Evolutionary conservation across 2,888 invertebrate species (phyloP).

Genomic region (Colletes collaris): DNA sequence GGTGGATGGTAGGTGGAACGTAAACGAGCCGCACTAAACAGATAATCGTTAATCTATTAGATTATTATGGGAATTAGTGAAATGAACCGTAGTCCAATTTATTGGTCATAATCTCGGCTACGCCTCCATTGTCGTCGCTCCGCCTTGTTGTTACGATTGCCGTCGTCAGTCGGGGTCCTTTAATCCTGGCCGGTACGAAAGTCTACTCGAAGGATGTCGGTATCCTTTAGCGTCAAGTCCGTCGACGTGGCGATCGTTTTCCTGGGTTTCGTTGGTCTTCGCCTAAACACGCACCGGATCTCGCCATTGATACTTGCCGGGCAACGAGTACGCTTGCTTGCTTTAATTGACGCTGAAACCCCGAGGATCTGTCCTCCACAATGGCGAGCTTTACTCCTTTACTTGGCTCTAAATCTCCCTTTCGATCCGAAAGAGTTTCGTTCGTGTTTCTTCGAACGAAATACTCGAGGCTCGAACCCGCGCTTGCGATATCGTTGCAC

Average conservation of each 20-base stretch:
- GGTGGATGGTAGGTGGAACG: conserved; percentile 50
- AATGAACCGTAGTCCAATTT: conserved; percentile 82
- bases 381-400: conserved; percentile 66
- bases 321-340: conserved; percentile 65
- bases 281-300: conserved; percentile 47
- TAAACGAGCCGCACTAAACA: conserved; percentile 81
- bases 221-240: conserved; percentile 74
- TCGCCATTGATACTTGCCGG: conserved; percentile 66
- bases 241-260: conserved; percentile 53
- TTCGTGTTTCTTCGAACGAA: neutral
- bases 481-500: neutral
- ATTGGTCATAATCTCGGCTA: conserved; percentile 81
- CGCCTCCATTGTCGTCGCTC: conserved; percentile 71
- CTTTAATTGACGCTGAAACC: conserved; percentile 78
- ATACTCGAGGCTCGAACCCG: neutral
- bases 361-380: conserved; percentile 52
- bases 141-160: conserved; percentile 71
- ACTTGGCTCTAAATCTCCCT: conserved; percentile 21
- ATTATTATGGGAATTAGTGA: conserved; percentile 82
- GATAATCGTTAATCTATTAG: conserved; percentile 83
- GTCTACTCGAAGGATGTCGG: conserved; percentile 73
- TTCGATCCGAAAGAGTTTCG: conserved; percentile 25
- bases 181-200: conserved; percentile 74
- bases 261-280: conserved; percentile 39
- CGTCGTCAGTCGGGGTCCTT: conserved; percentile 72